Evolutionary conservation across 2,888 invertebrate genomes (phyloP).

Genomic region (Coleophora deauratella): DNA sequence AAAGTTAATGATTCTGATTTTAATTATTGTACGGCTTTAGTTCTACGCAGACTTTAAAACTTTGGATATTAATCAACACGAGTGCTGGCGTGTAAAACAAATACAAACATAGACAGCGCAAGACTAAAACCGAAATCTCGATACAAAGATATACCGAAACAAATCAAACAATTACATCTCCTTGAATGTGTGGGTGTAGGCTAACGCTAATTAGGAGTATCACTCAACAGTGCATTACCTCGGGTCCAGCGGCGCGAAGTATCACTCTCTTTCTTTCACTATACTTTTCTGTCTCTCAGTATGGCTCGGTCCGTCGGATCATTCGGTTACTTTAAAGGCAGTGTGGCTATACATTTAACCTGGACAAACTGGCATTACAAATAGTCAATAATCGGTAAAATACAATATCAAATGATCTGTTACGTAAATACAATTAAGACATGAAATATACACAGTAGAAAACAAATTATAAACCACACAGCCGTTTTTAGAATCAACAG

Average conservation of each 20-base stretch:
- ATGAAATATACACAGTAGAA: constrained; percentile 20
- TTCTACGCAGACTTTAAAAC: no score
- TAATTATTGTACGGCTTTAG: no score
- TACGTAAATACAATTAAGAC: constrained; percentile 21
- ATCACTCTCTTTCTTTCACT: constrained; percentile 26
- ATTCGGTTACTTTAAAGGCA: constrained; percentile 58
- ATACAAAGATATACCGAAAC: not conserved
- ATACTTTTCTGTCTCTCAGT: constrained; percentile 38
- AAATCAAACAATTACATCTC: not conserved
- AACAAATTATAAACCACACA: constrained; percentile 47
- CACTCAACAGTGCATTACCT: constrained; percentile 65
- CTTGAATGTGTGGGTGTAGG: not conserved
- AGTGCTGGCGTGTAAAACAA: no score
- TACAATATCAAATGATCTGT: not conserved
- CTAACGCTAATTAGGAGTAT: constrained; percentile 10
- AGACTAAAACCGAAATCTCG: no score
- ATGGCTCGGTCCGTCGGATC: constrained; percentile 51
- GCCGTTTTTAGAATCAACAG: constrained; percentile 27
- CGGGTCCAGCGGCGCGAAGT: constrained; percentile 52
- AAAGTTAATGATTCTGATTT: constrained; percentile 1
- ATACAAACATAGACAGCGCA: no score
- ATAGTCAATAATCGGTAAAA: constrained; percentile 48
- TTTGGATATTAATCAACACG: no score
- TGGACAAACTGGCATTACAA: constrained; percentile 65
- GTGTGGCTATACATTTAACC: constrained; percentile 65